phyloP scores from a whole-genome alignment of 2,797 vertebrate genomes.

The Artibeus lituratus region DNA sequence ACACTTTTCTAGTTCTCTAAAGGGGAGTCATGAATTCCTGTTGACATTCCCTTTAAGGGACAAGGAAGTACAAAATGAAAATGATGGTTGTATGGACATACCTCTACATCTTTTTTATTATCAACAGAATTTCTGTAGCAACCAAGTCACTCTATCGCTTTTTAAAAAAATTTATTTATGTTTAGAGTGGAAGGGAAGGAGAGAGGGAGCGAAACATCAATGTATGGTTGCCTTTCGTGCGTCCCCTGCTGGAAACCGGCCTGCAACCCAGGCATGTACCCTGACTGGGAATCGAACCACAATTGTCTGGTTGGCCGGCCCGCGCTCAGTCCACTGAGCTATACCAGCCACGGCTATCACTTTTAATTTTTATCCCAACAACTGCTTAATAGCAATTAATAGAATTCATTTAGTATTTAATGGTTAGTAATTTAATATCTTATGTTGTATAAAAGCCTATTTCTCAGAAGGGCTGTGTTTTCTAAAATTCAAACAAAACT shows the following conservation, averaged over 20 bases:
- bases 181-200: no score
- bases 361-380: background rate
- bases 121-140: background rate
- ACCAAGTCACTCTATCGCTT: background rate
- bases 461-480: background rate
- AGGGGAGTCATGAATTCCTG: background rate
- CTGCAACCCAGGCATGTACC: no score
- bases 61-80: background rate
- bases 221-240: no score
- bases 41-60: background rate
- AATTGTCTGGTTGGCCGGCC: no score
- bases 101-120: background rate
- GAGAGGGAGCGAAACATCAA: no score
- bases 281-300: no score
- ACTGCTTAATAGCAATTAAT: background rate
- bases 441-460: background rate
- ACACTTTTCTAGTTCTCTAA: background rate
- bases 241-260: no score
- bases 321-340: no score
- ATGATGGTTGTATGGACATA: background rate
- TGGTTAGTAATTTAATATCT: background rate
- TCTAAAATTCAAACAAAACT: slow-evolving; percentile 1
- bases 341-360: no score
- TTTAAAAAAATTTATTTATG: no score
- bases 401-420: background rate